Evolutionary conservation across 2,888 invertebrate species (phyloP).

Genomic region (Andrena hattorfiana): DNA sequence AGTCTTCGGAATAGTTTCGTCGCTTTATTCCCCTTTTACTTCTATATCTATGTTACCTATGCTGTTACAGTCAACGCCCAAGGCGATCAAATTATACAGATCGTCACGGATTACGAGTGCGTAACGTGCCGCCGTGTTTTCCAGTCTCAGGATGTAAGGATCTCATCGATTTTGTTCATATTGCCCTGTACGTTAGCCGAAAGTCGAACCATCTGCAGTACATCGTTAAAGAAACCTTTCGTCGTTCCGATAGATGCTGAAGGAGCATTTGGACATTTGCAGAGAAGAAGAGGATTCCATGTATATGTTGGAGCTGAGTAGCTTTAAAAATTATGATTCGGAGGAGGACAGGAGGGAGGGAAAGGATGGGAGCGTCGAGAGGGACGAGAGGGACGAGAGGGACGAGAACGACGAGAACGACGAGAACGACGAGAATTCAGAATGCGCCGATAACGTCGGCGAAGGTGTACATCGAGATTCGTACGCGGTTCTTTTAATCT

Average conservation of each 20-base stretch:
- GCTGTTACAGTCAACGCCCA: slow-evolving; percentile 73
- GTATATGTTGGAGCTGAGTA: slow-evolving; percentile 77
- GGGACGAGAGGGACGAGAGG: too few relatives aligned
- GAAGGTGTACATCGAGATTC: slow-evolving; percentile 29
- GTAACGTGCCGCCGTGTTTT: slow-evolving; percentile 82
- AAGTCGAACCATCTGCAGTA: background rate
- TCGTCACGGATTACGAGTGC: slow-evolving; percentile 81
- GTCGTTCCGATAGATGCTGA: slow-evolving; percentile 75
- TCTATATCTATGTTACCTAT: slow-evolving; percentile 41
- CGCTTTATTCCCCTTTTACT: background rate
- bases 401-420: too few relatives aligned
- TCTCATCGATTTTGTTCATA: slow-evolving; percentile 24
- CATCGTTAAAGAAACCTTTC: background rate
- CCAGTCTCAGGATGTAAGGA: slow-evolving; percentile 77
- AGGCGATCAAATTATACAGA: slow-evolving; percentile 77
- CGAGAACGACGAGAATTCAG: slow-evolving; percentile 37
- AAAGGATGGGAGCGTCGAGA: too few relatives aligned
- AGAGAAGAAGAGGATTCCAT: slow-evolving; percentile 82
- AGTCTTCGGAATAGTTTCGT: background rate
- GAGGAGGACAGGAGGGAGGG: slow-evolving; percentile 72
- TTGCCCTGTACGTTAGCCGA: background rate
- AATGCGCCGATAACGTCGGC: slow-evolving; percentile 40
- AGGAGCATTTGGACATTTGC: slow-evolving; percentile 81
- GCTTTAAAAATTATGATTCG: slow-evolving; percentile 77
- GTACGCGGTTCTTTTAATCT: background rate